A percentile compares a stretch with the other conserved stretches of the same genome.
Evolutionary conservation across 2,113 vertebrate species (phyloP).

Genomic region (Stercorarius parasiticus): DNA sequence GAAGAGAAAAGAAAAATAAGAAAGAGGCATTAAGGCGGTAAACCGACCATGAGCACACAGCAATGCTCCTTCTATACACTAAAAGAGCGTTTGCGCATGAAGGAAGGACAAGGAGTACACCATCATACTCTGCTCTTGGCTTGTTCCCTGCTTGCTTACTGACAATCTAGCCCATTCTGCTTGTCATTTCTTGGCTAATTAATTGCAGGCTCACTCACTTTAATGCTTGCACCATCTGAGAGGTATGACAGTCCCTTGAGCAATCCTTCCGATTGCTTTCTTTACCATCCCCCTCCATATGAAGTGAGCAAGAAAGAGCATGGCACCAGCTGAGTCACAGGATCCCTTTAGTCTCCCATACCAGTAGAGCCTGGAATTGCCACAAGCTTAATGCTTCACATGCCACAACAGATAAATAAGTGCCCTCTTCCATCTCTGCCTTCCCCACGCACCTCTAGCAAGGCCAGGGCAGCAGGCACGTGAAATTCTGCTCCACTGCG

Average conservation of each 20-base stretch:
- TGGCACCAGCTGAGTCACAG: slow-evolving; percentile 3
- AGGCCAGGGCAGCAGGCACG: background rate
- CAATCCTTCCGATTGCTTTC: background rate
- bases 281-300: background rate
- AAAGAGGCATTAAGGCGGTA: background rate
- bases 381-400: background rate
- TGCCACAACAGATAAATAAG: slow-evolving; percentile 13
- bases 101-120: background rate
- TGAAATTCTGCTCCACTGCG: background rate
- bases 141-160: background rate
- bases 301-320: background rate
- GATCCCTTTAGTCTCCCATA: background rate
- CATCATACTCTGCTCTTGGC: background rate
- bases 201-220: background rate
- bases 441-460: background rate
- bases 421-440: background rate
- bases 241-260: background rate
- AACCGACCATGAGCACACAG: background rate
- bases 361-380: background rate
- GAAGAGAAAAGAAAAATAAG: background rate
- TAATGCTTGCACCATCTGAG: background rate
- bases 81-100: background rate
- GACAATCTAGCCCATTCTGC: background rate
- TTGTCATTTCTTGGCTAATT: slow-evolving; percentile 1
- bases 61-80: background rate